Percentiles rank a stretch among this genome's conserved stretches.
Evolutionary conservation across 2,888 invertebrate genomes (phyloP).

Genomic region (Eupithecia pulchellata): DNA sequence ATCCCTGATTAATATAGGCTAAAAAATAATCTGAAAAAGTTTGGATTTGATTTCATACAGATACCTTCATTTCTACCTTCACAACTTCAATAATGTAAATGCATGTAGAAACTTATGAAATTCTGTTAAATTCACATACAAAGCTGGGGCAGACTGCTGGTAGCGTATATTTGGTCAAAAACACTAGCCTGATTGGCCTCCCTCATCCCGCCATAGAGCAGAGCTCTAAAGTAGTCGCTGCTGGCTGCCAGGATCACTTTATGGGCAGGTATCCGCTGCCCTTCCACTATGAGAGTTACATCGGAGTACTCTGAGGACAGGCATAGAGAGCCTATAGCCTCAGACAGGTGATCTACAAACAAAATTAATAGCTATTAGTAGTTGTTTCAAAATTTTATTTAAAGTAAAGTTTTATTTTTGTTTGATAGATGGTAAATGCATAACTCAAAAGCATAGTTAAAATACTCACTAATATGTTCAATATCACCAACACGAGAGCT

Average conservation of each 20-base stretch:
- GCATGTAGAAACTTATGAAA: no score
- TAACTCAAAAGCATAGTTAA: no score
- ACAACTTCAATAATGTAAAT: no score
- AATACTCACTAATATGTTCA: constrained; percentile 83
- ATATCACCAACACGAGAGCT: constrained; percentile 84
- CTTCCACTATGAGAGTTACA: constrained; percentile 94
- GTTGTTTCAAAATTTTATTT: background rate
- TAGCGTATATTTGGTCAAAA: background rate
- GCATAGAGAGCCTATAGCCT: constrained; percentile 94
- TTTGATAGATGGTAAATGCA: background rate
- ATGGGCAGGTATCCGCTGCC: constrained; percentile 83
- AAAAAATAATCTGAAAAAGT: no score
- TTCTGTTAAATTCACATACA: no score
- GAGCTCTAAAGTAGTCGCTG: constrained; percentile 97
- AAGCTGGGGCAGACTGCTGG: no score
- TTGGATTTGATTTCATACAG: no score
- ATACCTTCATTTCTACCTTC: no score
- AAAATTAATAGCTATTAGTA: constrained; percentile 14
- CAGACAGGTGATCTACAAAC: constrained; percentile 88
- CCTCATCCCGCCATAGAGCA: constrained; percentile 91
- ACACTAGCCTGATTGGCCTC: constrained; percentile 87
- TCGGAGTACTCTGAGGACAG: constrained; percentile 96
- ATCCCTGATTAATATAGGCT: no score
- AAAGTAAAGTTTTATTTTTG: background rate
- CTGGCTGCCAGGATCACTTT: constrained; percentile 96